Evolutionary conservation across 2,113 vertebrate genomes (phyloP).

Genomic region (Pedetes capensis): DNA sequence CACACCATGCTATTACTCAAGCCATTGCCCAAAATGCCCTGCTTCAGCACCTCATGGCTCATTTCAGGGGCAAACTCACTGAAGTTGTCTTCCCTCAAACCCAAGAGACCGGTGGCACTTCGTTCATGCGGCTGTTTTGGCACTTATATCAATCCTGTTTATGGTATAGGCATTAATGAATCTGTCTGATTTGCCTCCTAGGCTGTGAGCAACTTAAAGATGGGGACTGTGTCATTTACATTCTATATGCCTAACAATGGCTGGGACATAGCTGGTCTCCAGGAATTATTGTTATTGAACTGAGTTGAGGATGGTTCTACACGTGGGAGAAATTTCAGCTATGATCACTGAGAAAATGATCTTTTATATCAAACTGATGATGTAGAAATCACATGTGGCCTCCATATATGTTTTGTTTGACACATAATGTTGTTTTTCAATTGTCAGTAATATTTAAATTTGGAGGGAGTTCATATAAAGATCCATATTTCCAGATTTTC

Average conservation of each 20-base stretch:
- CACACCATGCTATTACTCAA: not conserved
- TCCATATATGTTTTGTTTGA: not conserved
- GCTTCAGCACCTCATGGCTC: not conserved
- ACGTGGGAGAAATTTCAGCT: not conserved
- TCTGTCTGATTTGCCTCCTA: not conserved
- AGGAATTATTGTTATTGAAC: not conserved
- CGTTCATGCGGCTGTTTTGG: not conserved
- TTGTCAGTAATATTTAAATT: constrained; percentile 6
- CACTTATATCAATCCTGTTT: not conserved
- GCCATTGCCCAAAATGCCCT: not conserved
- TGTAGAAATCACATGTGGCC: not conserved
- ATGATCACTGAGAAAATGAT: not conserved
- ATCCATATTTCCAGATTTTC: constrained; percentile 14
- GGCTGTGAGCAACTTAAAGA: not conserved
- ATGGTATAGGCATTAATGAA: not conserved
- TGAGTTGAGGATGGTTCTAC: not conserved
- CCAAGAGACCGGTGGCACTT: not conserved
- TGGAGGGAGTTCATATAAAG: not conserved
- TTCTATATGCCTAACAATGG: not conserved
- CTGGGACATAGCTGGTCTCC: not conserved
- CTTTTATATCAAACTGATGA: not conserved
- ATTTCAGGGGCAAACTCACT: not conserved
- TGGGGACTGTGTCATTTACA: not conserved
- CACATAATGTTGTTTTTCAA: not conserved
- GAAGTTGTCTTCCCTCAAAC: not conserved